Base-by-base conservation (phyloP, 2,797 vertebrate genomes). In the Sebastes itinus region DNA sequence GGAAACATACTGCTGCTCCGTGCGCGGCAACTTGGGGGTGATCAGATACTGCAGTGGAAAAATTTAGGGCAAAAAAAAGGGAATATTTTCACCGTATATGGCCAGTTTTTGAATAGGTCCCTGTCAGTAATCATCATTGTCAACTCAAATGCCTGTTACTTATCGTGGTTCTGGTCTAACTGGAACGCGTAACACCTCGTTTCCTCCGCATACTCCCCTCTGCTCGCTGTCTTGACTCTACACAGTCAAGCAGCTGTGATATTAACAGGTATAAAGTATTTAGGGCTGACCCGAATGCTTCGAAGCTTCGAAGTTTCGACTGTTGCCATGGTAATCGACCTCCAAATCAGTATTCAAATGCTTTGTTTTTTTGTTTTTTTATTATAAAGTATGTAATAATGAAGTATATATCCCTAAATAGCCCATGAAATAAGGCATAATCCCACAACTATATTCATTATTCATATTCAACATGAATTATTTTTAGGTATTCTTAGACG, bases 1-100 rank as follows among this genome's bases (percentile, higher is more conserved):
- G 30, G 71, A 80, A 78, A 74, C 23, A 66, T 16, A 68, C 77
- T 59, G 30, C 32, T 63, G 68, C 71, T 82, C 72, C 77, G 63
- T 67, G 54, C 32, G 14, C 6, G 0, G 22, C 27, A 14, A 58
- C 42, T 52, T 28, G 6, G 20, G 80, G 58, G 30, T 42, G 35
- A 42, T 81, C 32, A n/a, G 38, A 59, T 54, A 25, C 59, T 74
- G 35, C 42, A 60, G 66, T 2, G 9, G 4, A 42, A 11, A 22
- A 22, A 33, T 49, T 68, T 68, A 23, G 4, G 20, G 32, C 8
- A 13, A 59, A 23, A 13, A 5, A 18, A 32, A 14, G 9, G 16
- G 3, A 56, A 56, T 23, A n/a, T 22, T 46, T 6, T n/a, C 49
- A 32, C 0, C 8, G 7, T 22, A 46, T 27, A 22, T 46, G n/a